A percentile compares a stretch with the other conserved stretches of the same genome.
Conservation (phyloP, 2,888 invertebrate genomes). For the Ptycholaimellus sp. region DNA sequence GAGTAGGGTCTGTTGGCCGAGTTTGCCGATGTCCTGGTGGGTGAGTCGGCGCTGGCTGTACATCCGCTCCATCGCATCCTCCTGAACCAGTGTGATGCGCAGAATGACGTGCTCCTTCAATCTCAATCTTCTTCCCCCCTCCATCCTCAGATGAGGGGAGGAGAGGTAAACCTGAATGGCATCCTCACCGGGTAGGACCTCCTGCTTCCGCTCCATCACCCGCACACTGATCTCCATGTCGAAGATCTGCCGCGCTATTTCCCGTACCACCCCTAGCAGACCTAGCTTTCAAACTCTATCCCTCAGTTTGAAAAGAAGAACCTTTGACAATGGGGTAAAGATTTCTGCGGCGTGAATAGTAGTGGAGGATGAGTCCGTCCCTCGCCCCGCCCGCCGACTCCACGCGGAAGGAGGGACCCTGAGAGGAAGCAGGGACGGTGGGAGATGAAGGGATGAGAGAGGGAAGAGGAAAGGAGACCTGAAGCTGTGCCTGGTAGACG, state of each 20-base stretch:
- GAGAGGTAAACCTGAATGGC: no score
- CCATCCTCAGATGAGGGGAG: no score
- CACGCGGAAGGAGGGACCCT: constrained; percentile 61
- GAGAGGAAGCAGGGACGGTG: background rate
- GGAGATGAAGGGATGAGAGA: no score
- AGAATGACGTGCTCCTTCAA: no score
- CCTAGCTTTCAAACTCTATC: background rate
- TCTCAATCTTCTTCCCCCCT: no score
- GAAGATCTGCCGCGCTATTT: constrained; percentile 74
- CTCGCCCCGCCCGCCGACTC: constrained; percentile 64
- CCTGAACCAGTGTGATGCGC: no score
- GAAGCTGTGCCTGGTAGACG: constrained; percentile 19
- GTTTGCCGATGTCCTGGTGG: no score
- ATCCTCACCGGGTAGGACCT: no score
- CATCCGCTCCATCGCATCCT: no score
- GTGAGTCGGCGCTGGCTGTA: no score
- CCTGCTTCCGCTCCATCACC: constrained; percentile 54
- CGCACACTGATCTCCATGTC: constrained; percentile 72
- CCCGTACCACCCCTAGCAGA: constrained; percentile 66
- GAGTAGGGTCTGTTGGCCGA: no score
- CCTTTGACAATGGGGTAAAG: constrained; percentile 66
- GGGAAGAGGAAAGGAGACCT: constrained; percentile 18
- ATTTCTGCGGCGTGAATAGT: constrained; percentile 78
- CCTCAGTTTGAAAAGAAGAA: constrained; percentile 1
- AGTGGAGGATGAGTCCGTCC: constrained; percentile 64